Evolutionary conservation across 2,113 vertebrate species (phyloP).

Genomic region (Pelusios castaneus): DNA sequence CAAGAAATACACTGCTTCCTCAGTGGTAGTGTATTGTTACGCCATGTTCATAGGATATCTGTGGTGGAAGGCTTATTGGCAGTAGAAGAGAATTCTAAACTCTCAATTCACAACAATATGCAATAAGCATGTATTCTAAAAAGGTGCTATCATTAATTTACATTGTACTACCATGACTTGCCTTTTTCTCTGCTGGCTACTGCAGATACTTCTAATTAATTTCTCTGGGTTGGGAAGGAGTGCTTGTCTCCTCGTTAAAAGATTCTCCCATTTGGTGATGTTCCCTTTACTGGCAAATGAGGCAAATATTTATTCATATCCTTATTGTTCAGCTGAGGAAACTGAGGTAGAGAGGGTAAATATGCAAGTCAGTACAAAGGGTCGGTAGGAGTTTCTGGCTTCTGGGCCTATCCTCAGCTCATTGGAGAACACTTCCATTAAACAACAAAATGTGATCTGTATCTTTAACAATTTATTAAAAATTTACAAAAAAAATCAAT

Average conservation of each 20-base stretch:
- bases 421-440: conserved; percentile 49
- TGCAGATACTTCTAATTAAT: conserved; percentile 15
- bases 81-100: neutral
- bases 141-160: neutral
- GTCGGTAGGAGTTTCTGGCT: conserved; percentile 37
- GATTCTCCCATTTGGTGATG: conserved; percentile 9
- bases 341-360: conserved; percentile 40
- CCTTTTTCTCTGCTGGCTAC: neutral
- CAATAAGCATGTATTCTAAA: neutral
- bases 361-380: conserved; percentile 41
- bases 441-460: conserved; percentile 44
- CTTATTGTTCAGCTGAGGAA: neutral
- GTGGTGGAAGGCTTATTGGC: neutral
- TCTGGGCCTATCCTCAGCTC: neutral
- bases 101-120: neutral
- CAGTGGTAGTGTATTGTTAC: neutral
- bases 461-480: conserved; percentile 47
- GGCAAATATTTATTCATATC: conserved; percentile 34
- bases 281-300: conserved; percentile 36
- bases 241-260: conserved; percentile 45
- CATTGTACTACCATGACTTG: neutral
- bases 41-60: neutral
- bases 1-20: neutral
- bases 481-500: conserved; percentile 42
- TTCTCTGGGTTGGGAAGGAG: conserved; percentile 39